Evolutionary conservation across 2,113 vertebrate species (phyloP).

Genomic region (Chaenocephalus aceratus): DNA sequence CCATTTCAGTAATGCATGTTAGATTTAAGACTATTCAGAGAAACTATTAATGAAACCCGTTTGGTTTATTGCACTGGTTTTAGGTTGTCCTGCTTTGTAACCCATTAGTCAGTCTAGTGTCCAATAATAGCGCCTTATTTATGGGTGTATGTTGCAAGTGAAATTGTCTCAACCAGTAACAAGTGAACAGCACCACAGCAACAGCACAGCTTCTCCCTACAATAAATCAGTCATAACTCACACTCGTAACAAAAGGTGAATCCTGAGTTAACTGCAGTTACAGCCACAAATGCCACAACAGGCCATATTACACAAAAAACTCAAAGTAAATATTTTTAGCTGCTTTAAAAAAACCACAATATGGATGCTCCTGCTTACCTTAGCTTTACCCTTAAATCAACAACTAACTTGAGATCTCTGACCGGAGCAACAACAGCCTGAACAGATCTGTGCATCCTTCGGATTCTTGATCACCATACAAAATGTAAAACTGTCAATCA

Average conservation of each 20-base stretch:
- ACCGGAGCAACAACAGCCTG: background rate
- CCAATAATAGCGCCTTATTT: background rate
- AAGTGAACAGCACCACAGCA: constrained; percentile 1
- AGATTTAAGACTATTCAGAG: background rate
- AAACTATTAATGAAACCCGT: background rate
- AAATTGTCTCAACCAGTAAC: background rate
- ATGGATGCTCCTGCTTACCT: too few relatives aligned
- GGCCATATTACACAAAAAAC: too few relatives aligned
- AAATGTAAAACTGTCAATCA: background rate
- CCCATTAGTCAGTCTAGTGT: background rate
- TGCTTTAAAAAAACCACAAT: too few relatives aligned
- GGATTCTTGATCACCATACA: background rate
- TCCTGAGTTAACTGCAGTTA: constrained; percentile 6
- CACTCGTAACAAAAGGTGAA: background rate
- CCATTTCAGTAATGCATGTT: background rate
- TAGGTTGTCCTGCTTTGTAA: background rate
- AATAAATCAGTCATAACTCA: background rate
- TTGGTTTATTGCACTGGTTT: background rate
- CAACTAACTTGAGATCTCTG: background rate
- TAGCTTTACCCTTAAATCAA: background rate
- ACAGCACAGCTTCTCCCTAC: background rate
- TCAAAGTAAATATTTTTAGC: too few relatives aligned
- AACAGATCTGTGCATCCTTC: background rate
- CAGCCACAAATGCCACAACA: background rate
- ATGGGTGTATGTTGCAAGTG: background rate